Percentiles rank a stretch among this genome's conserved stretches.
These are phyloP conservation scores for Notamacropus eugenii DNA, from an alignment of 2,797 vertebrate species.

Conservation along the genomic window DNA sequence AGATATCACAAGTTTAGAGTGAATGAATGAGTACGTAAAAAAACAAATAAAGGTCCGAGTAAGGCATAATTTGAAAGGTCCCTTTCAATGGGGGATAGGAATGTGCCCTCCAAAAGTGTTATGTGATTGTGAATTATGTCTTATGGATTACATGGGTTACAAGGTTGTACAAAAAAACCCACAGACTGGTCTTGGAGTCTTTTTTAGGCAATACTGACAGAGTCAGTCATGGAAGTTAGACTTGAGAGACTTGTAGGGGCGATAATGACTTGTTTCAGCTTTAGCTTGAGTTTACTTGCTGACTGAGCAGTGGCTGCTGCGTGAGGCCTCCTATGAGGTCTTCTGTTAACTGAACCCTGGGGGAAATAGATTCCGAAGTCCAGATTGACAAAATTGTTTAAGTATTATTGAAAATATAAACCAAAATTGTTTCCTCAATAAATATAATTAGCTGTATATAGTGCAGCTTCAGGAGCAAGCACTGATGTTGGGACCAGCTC, in stretches of 20 bases:
- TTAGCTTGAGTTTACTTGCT: neutral
- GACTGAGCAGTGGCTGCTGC: neutral
- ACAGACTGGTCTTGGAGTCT: neutral
- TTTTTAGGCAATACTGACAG: neutral
- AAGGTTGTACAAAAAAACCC: neutral
- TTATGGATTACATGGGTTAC: conserved; percentile 2
- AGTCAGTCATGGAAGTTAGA: conserved; percentile 25
- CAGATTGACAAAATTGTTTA: conserved; percentile 82
- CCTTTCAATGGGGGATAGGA: neutral
- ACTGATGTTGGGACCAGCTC: conserved; percentile 85
- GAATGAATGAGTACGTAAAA: neutral
- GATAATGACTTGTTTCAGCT: neutral
- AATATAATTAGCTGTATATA: conserved; percentile 87
- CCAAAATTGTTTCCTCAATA: conserved; percentile 85
- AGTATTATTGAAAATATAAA: conserved; percentile 84
- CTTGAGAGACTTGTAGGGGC: conserved; percentile 52
- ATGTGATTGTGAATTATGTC: neutral
- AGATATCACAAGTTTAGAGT: neutral
- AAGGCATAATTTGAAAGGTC: neutral
- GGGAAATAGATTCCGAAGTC: conserved; percentile 77
- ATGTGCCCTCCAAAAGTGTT: neutral
- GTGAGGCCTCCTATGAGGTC: conserved; percentile 42
- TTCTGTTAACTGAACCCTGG: conserved; percentile 57
- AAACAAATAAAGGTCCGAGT: neutral
- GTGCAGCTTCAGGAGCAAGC: conserved; percentile 84